Percentiles rank a stretch among this genome's conserved stretches.
Evolutionary conservation across 2,797 vertebrate genomes (phyloP).

Genomic region (Amniataba percoides): DNA sequence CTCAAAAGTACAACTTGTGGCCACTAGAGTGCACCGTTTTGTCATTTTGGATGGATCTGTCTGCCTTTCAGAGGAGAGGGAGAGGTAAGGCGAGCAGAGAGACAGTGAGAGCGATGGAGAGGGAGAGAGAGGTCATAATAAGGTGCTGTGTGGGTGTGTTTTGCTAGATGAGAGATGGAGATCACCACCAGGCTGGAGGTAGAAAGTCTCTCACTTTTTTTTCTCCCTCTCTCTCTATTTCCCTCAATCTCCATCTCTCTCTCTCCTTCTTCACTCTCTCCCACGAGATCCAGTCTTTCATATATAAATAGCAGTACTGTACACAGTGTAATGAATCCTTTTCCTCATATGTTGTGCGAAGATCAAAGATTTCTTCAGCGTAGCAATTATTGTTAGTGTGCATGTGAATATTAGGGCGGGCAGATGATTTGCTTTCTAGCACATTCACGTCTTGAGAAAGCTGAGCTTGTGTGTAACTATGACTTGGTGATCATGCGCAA

Average conservation of each 20-base stretch:
- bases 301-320: conserved; percentile 45
- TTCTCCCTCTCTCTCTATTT: conserved; percentile 18
- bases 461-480: not conserved
- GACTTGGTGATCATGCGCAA: not conserved
- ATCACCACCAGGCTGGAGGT: conserved; percentile 50
- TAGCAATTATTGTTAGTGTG: conserved; percentile 27
- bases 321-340: conserved; percentile 23
- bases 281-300: conserved; percentile 35
- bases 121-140: conserved; percentile 46
- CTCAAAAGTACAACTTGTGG: not conserved
- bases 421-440: not conserved
- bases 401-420: conserved; percentile 15
- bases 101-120: not conserved
- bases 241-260: conserved; percentile 19
- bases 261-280: conserved; percentile 7
- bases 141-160: conserved; percentile 63
- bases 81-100: not conserved
- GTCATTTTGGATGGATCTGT: conserved; percentile 1
- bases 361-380: conserved; percentile 32
- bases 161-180: conserved; percentile 61
- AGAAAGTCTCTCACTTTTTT: conserved; percentile 47
- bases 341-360: conserved; percentile 31
- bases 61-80: not conserved
- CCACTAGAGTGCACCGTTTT: conserved; percentile 59
- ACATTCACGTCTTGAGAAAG: not conserved